Conservation (phyloP, 1,140 invertebrate genomes). For the Bombus soroeensis region DNA sequence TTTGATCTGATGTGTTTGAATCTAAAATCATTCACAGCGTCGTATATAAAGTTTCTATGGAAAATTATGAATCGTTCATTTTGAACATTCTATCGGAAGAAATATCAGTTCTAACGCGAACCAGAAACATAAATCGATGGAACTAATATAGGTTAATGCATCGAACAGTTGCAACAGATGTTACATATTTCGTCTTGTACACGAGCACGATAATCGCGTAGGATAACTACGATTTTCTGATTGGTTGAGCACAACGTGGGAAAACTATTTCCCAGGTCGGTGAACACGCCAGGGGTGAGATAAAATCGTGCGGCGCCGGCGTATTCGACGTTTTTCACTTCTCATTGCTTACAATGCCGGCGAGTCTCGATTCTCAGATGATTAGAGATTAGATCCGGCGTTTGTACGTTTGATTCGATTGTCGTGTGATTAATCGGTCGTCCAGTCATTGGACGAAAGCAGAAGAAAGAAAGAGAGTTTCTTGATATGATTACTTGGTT, state of each 20-base stretch:
- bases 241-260: conserved; percentile 22
- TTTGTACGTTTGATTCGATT: background rate
- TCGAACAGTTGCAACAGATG: too few species aligned
- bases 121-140: too few species aligned
- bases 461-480: background rate
- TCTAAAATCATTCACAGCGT: too few species aligned
- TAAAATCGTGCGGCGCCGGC: conserved; percentile 10
- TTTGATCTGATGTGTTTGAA: too few species aligned
- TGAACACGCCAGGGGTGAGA: background rate
- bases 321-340: background rate
- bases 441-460: background rate
- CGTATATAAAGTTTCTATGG: too few species aligned
- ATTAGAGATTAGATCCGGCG: background rate
- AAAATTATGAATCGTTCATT: too few species aligned
- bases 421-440: background rate
- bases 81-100: too few species aligned
- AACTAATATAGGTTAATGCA: too few species aligned
- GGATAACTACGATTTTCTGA: conserved; percentile 17
- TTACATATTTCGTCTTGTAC: conserved; percentile 14
- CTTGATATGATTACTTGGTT: background rate
- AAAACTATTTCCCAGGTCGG: conserved; percentile 15
- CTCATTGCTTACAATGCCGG: background rate
- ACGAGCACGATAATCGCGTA: background rate
- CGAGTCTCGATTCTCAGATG: background rate
- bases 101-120: too few species aligned